phyloP scores from a whole-genome alignment of 2,797 vertebrate genomes.

The Gobionotothen gibberifrons region DNA sequence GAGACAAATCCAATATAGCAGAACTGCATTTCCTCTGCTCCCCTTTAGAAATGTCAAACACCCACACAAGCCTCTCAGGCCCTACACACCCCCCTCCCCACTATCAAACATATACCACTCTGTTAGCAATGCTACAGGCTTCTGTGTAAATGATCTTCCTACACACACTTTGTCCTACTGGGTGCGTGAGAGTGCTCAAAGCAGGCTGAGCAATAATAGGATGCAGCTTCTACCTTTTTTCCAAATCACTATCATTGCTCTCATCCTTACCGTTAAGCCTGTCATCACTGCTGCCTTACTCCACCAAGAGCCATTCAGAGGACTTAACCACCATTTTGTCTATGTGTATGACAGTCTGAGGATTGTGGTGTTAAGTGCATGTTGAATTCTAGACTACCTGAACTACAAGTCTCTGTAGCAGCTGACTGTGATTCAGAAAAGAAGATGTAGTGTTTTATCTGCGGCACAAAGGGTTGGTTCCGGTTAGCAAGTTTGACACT shows the following conservation, averaged over 20 bases:
- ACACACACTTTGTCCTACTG: constrained; percentile 55
- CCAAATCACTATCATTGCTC: constrained; percentile 60
- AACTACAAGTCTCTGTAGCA: constrained; percentile 9
- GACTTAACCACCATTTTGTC: constrained; percentile 17
- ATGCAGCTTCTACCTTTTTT: constrained; percentile 55
- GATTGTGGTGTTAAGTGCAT: constrained; percentile 16
- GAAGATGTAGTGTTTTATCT: constrained; percentile 19
- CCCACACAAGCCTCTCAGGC: constrained; percentile 51
- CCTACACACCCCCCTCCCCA: constrained; percentile 11
- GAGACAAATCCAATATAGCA: constrained; percentile 48
- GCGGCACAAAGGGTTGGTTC: constrained; percentile 15
- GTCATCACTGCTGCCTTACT: constrained; percentile 43
- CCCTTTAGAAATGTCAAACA: constrained; percentile 70
- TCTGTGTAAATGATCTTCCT: constrained; percentile 60
- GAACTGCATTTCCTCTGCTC: constrained; percentile 50
- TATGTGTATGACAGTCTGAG: constrained; percentile 25
- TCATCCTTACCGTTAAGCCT: constrained; percentile 41
- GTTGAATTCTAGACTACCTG: constrained; percentile 24
- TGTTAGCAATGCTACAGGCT: constrained; percentile 38
- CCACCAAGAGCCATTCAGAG: constrained; percentile 37
- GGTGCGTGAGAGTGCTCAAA: constrained; percentile 43
- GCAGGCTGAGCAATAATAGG: constrained; percentile 45
- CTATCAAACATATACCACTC: constrained; percentile 27
- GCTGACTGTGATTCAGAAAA: constrained; percentile 11
- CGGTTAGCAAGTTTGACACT: constrained; percentile 8